Conservation (phyloP, 2,888 invertebrate genomes). For the Cryptus armator region DNA sequence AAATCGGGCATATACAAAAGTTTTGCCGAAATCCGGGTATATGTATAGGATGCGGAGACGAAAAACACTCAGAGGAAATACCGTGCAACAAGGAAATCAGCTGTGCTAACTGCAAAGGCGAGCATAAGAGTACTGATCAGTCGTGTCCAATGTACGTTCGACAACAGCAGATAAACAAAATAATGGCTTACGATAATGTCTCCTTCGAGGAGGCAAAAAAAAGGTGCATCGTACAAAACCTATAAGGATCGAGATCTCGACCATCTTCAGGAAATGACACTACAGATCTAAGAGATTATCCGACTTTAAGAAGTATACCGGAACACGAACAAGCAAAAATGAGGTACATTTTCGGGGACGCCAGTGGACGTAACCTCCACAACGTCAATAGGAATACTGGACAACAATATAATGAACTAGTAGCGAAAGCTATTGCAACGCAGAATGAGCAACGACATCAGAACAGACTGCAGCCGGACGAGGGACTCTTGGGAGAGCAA, state of each 20-base stretch:
- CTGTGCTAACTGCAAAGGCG: constrained; percentile 14
- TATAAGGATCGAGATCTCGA: no score
- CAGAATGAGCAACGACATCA: neutral
- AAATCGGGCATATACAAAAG: constrained; percentile 30
- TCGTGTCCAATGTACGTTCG: neutral
- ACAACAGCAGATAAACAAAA: constrained; percentile 19
- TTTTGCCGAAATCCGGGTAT: constrained; percentile 5
- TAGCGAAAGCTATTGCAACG: neutral
- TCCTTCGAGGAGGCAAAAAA: constrained; percentile 35
- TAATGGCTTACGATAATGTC: constrained; percentile 33
- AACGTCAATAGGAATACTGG: neutral
- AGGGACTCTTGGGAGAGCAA: neutral
- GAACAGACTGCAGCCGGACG: neutral
- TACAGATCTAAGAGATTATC: constrained; percentile 19
- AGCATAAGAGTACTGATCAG: constrained; percentile 18
- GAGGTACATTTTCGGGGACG: constrained; percentile 13
- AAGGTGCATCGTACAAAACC: no score
- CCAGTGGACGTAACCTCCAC: neutral
- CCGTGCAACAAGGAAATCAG: neutral
- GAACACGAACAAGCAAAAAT: constrained; percentile 7
- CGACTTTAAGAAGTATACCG: neutral
- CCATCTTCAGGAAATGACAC: neutral
- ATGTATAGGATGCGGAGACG: neutral
- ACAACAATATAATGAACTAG: neutral
- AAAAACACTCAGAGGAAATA: neutral